Base-by-base conservation (phyloP, 1,140 invertebrate genomes). In the Frieseomelitta varia region DNA sequence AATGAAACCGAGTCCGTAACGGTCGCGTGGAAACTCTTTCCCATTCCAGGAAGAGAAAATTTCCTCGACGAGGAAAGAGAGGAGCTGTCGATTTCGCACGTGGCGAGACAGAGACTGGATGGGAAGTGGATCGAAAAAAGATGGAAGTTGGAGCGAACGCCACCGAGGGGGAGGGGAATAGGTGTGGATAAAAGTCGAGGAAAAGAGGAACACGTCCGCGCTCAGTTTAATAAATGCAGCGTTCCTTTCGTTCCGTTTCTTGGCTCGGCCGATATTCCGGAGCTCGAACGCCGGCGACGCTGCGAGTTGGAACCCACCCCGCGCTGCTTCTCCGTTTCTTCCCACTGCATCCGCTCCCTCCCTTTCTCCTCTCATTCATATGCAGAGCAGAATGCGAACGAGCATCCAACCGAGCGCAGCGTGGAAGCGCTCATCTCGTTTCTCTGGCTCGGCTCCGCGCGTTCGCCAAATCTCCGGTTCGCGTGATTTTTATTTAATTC, bases 141-240 rank as follows among this genome's bases (percentile, higher is more conserved):
- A 82, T 73, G 75, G 80, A 81, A 85, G 61, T 74, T 51, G 82
- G 77, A 34, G 77, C 39, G 85, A 69, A 63, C 63, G 27, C 30
- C 75, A 27, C 63, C n/a, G n/a, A n/a, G n/a, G n/a, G n/a, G 74
- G 73, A 75, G 61, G 63, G 39, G 39, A 39, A 39, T 39, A 39
- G 39, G 6, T 39, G 39, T 69, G 53, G 71, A 56, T 51, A n/a
- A 51, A 65, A 58, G 55, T 47, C 39, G 63, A 61, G 53, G 21
- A 53, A 65, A n/a, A 17, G 79, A 51, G 56, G 63, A 85, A 87
- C 90, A 90, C 88, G 91, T 91, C 88, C 87, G 77, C 88, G 90
- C 86, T 89, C 90, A 86, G 90, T 93, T 93, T 93, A 93, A 93
- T 93, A 93, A 93, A 93, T 92, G 91, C 92, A 91, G 91, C 77